These are phyloP conservation scores for Gambelia wislizenii DNA, from an alignment of 2,797 vertebrate species.

Conservation along the genomic window DNA sequence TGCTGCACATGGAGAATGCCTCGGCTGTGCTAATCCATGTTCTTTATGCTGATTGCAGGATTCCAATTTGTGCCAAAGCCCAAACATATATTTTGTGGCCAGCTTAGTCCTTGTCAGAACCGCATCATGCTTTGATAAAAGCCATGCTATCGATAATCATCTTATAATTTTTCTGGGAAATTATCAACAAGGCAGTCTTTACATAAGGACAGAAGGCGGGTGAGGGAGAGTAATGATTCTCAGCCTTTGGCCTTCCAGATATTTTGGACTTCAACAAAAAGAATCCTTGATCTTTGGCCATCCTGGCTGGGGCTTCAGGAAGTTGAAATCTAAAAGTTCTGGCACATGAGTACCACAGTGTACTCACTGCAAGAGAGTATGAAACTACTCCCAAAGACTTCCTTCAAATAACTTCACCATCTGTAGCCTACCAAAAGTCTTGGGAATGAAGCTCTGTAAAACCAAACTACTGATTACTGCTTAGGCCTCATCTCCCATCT, in stretches of 20 bases:
- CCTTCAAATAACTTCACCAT: not conserved
- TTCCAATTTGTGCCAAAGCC: not conserved
- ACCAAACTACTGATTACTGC: not conserved
- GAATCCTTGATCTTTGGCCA: no score
- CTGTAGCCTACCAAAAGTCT: not conserved
- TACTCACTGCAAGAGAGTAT: not conserved
- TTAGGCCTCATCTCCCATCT: no score
- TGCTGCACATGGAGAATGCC: not conserved
- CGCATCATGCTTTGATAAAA: not conserved
- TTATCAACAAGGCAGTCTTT: not conserved
- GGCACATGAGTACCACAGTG: not conserved
- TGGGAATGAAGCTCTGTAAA: not conserved
- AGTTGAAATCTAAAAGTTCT: no score
- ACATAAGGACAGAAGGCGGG: not conserved
- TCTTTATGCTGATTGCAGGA: not conserved
- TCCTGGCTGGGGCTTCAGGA: no score
- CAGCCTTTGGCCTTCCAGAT: not conserved
- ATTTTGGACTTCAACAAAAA: not conserved
- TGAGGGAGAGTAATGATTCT: not conserved
- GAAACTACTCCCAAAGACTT: not conserved
- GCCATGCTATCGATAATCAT: not conserved
- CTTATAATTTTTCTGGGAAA: not conserved
- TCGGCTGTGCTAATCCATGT: not conserved
- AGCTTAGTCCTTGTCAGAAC: not conserved
- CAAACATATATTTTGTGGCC: not conserved